A percentile compares a stretch with the other conserved stretches of the same genome.
phyloP scores from a whole-genome alignment of 2,113 vertebrate genomes.

The Odobenus rosmarus region DNA sequence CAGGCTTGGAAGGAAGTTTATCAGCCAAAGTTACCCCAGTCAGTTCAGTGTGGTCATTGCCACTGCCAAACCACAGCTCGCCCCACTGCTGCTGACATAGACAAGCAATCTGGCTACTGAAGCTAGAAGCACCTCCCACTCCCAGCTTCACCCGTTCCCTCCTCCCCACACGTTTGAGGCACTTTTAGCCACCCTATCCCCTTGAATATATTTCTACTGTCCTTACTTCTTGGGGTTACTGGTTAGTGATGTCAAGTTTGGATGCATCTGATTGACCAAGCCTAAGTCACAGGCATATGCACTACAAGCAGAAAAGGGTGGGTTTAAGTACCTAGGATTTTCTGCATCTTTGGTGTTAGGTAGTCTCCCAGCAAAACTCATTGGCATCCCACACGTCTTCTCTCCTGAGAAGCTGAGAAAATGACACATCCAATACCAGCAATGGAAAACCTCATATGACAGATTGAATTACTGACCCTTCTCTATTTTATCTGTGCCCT shows the following conservation, averaged over 20 bases:
- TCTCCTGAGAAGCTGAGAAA: neutral
- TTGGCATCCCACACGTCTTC: neutral
- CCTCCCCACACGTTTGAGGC: neutral
- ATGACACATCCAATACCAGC: neutral
- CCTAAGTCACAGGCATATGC: neutral
- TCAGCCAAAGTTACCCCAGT: neutral
- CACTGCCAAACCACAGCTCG: neutral
- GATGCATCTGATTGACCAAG: neutral
- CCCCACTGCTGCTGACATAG: too few relatives aligned
- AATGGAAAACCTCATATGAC: neutral
- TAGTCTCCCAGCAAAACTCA: neutral
- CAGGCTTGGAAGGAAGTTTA: neutral
- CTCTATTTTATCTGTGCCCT: too few relatives aligned
- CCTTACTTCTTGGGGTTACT: neutral
- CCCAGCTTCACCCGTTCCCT: neutral
- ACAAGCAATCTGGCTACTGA: neutral
- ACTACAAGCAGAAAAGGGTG: neutral
- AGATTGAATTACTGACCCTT: neutral
- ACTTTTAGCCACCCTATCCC: neutral
- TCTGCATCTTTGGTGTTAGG: neutral
- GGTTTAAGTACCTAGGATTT: neutral
- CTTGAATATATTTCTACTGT: neutral
- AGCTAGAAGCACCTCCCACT: neutral
- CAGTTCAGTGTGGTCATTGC: neutral
- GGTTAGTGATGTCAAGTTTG: neutral